Conservation (phyloP, 2,888 invertebrate genomes). For the Rhamnusium bicolor region DNA sequence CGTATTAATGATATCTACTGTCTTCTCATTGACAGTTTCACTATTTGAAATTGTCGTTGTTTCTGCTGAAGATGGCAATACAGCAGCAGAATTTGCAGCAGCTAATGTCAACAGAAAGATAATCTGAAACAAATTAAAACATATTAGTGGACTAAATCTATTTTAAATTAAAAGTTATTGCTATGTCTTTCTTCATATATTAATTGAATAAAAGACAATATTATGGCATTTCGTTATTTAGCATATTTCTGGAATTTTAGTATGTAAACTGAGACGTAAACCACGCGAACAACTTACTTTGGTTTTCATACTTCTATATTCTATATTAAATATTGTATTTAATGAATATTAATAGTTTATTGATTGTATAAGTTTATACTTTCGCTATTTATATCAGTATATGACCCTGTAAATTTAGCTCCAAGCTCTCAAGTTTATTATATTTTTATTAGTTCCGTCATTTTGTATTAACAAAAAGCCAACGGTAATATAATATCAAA, state of each 20-base stretch:
- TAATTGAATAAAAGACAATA: neutral
- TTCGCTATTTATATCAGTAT: neutral
- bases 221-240: neutral
- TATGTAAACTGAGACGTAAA: too few species aligned
- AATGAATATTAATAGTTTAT: neutral
- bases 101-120: neutral
- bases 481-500: too few species aligned
- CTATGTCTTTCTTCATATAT: neutral
- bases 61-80: neutral
- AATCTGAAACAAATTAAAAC: neutral
- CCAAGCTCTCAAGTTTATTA: neutral
- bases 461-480: neutral
- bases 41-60: neutral
- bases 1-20: neutral
- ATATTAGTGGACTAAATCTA: neutral
- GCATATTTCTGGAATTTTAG: too few species aligned
- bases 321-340: neutral
- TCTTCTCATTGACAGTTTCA: neutral
- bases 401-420: neutral
- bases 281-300: conserved; percentile 9
- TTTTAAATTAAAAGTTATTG: neutral
- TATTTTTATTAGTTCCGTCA: neutral
- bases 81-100: neutral
- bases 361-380: neutral
- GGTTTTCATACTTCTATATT: neutral